phyloP scores from a whole-genome alignment of 2,797 vertebrate genomes.

The Falco naumanni region DNA sequence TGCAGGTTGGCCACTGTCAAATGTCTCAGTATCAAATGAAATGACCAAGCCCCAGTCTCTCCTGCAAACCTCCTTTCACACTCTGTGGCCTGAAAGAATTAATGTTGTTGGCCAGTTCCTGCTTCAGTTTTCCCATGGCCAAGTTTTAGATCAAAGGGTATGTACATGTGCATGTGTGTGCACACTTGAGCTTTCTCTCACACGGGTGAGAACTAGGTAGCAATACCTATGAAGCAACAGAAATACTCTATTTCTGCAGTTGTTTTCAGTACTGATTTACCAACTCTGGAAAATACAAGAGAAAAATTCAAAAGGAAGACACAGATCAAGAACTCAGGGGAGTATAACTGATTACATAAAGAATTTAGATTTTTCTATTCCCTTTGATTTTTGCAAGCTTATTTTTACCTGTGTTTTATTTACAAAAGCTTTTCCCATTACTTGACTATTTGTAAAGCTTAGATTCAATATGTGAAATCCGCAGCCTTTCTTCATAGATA shows the following conservation, averaged over 20 bases:
- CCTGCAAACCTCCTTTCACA: not conserved
- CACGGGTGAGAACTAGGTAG: not conserved
- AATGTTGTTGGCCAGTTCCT: not conserved
- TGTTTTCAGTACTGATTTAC: constrained; percentile 13
- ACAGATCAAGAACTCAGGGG: not conserved
- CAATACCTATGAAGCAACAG: not conserved
- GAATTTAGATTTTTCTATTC: constrained; percentile 59
- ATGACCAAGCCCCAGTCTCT: not conserved
- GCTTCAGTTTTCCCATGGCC: not conserved
- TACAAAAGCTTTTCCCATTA: constrained; percentile 66
- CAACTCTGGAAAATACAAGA: not conserved
- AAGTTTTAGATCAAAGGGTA: not conserved
- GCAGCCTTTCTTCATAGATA: constrained; percentile 39
- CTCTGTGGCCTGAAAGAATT: not conserved
- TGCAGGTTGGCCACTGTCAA: not conserved
- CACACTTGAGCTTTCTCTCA: not conserved
- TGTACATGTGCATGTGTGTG: too few species aligned
- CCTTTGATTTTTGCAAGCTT: constrained; percentile 58
- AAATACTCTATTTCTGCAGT: not conserved
- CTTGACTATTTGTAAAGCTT: constrained; percentile 71
- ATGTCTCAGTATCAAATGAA: not conserved
- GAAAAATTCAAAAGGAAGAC: not conserved
- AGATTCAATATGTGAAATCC: constrained; percentile 70
- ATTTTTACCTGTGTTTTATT: constrained; percentile 68
- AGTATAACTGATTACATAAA: constrained; percentile 62